Conservation (phyloP, 2,888 invertebrate species). For the Andrena flavipes region DNA sequence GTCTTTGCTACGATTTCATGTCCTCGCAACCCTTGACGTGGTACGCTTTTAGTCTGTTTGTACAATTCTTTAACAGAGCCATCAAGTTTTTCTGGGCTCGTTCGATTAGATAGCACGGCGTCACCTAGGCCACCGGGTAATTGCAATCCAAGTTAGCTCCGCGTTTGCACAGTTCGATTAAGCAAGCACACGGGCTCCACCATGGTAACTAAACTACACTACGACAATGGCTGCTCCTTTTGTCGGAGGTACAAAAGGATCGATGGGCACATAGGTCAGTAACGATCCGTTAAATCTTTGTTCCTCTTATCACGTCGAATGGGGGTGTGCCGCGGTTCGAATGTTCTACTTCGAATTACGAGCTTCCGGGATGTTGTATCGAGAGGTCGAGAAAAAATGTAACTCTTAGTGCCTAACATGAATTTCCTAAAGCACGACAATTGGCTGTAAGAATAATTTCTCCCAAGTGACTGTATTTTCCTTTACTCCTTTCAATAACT, state of each 20-base stretch:
- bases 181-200: neutral
- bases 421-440: neutral
- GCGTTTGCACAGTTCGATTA: constrained; percentile 9
- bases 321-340: neutral
- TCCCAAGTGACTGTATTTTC: too few relatives aligned
- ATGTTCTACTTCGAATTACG: constrained; percentile 2
- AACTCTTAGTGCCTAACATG: neutral
- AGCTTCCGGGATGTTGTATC: neutral
- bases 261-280: constrained; percentile 12
- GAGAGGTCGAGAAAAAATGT: neutral
- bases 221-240: constrained; percentile 13
- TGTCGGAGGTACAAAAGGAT: neutral
- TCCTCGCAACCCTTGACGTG: neutral
- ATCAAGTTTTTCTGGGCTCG: neutral
- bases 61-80: neutral
- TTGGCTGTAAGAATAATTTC: too few relatives aligned
- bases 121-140: neutral
- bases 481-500: neutral
- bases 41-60: neutral
- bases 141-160: constrained; percentile 4
- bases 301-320: constrained; percentile 15
- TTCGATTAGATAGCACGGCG: neutral
- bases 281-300: constrained; percentile 5
- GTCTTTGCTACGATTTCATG: neutral
- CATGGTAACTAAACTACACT: constrained; percentile 19